Evolutionary conservation across 2,888 invertebrate genomes (phyloP).

Genomic region (Sycophila texana): DNA sequence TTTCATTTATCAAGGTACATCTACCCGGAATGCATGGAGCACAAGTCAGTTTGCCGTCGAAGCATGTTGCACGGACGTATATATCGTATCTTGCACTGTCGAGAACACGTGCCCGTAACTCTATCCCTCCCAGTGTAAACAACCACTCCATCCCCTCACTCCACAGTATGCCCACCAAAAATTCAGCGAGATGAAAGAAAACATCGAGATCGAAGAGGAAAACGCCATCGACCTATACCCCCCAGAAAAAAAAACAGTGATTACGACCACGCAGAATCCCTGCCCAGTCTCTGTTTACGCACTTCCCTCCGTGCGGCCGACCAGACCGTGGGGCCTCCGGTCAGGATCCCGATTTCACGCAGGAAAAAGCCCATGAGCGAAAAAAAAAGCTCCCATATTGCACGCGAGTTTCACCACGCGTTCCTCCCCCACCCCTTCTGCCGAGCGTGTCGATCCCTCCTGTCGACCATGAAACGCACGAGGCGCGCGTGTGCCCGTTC

Average conservation of each 20-base stretch:
- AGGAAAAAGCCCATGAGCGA: not conserved
- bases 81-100: conserved; percentile 56
- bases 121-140: conserved; percentile 50
- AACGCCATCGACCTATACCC: no score
- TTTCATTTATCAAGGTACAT: not conserved
- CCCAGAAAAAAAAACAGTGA: not conserved
- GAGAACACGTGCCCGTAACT: not conserved
- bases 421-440: not conserved
- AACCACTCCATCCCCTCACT: conserved; percentile 40
- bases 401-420: conserved; percentile 14
- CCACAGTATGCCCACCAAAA: not conserved
- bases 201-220: conserved; percentile 1
- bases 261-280: not conserved
- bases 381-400: not conserved
- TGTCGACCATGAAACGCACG: not conserved
- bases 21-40: conserved; percentile 37
- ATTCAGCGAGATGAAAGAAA: not conserved
- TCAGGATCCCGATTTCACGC: no score
- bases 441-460: not conserved
- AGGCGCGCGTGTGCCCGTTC: not conserved
- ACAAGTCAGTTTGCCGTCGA: conserved; percentile 31
- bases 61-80: conserved; percentile 65
- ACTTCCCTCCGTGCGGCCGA: not conserved
- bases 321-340: not conserved
- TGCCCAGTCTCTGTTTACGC: not conserved